phyloP scores from a whole-genome alignment of 2,888 invertebrate genomes.

The Biston betularia region DNA sequence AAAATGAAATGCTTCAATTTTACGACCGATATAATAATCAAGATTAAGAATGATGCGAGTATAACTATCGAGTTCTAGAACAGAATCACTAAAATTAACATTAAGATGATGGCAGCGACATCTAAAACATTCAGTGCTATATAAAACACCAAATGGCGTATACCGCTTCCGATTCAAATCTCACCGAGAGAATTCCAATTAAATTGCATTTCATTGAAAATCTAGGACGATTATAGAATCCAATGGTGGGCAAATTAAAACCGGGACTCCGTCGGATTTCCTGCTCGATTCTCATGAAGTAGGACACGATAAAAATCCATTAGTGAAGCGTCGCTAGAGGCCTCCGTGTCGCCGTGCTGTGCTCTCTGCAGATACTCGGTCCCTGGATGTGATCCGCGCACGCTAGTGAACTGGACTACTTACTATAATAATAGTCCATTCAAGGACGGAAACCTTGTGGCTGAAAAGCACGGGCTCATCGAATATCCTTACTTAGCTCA shows the following conservation, averaged over 20 bases:
- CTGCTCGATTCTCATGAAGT: constrained; percentile 79
- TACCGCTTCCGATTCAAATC: constrained; percentile 69
- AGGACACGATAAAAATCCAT: constrained; percentile 80
- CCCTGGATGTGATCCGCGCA: constrained; percentile 54
- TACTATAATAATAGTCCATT: no score
- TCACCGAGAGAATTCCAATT: constrained; percentile 74
- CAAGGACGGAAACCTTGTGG: no score
- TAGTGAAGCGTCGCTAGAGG: constrained; percentile 67
- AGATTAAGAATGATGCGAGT: constrained; percentile 11
- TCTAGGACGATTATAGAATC: constrained; percentile 81
- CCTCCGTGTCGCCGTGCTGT: constrained; percentile 63
- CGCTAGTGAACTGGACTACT: not conserved
- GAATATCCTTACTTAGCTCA: no score
- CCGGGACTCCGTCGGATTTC: constrained; percentile 74
- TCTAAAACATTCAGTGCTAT: constrained; percentile 32
- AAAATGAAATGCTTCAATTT: constrained; percentile 4
- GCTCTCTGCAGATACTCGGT: constrained; percentile 48
- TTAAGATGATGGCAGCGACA: constrained; percentile 23
- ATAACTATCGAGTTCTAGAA: constrained; percentile 1
- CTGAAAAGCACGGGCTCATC: no score
- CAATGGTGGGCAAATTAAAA: constrained; percentile 81
- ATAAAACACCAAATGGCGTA: constrained; percentile 51
- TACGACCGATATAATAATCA: constrained; percentile 3
- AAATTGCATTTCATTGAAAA: constrained; percentile 81
- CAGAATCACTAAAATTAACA: constrained; percentile 16